phyloP scores from a whole-genome alignment of 2,113 vertebrate species.

The Acrocephalus kingi region DNA sequence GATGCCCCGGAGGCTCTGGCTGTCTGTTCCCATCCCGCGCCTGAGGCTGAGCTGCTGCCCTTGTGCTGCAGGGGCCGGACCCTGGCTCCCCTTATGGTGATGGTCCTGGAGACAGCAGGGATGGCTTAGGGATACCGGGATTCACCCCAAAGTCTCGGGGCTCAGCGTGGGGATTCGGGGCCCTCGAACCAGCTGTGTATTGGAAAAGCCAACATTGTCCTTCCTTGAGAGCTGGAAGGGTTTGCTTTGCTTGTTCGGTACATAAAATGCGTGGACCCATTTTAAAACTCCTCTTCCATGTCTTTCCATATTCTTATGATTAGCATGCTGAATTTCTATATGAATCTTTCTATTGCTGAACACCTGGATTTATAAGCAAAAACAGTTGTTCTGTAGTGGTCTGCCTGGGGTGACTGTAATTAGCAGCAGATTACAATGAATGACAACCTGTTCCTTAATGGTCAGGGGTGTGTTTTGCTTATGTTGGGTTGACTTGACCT shows the following conservation, averaged over 20 bases:
- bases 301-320: neutral
- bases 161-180: neutral
- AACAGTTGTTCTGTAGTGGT: neutral
- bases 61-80: neutral
- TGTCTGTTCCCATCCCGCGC: neutral
- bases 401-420: neutral
- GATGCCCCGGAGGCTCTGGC: fast-evolving
- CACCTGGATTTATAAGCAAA: neutral
- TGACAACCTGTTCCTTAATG: neutral
- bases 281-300: neutral
- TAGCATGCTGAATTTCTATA: neutral
- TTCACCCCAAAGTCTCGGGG: neutral
- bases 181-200: fast-evolving
- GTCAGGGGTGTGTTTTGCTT: neutral
- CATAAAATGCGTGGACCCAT: fast-evolving
- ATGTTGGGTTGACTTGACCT: neutral
- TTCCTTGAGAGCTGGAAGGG: neutral
- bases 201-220: fast-evolving
- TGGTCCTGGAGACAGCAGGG: neutral
- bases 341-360: neutral
- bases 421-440: neutral
- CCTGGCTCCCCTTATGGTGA: fast-evolving
- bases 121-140: fast-evolving
- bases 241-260: neutral
- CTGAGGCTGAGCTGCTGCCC: neutral